phyloP scores from a whole-genome alignment of 2,113 vertebrate species.

The Callionymus lyra region DNA sequence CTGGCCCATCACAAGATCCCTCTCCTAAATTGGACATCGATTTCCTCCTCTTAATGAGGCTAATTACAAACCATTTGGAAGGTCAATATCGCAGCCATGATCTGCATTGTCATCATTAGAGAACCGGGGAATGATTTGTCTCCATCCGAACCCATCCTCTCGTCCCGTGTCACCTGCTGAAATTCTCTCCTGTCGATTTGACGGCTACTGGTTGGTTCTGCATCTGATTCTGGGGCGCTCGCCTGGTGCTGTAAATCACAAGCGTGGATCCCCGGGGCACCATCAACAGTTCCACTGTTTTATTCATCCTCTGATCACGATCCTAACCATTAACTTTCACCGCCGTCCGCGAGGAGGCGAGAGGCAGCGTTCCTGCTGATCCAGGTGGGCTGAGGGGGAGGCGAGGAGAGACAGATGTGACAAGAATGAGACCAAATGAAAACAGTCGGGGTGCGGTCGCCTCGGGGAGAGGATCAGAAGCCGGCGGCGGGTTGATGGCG shows the following conservation, averaged over 20 bases:
- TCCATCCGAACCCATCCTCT: not conserved
- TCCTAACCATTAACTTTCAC: slow-evolving; percentile 35
- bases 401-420: slow-evolving; percentile 23
- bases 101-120: slow-evolving; percentile 9
- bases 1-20: slow-evolving; percentile 48
- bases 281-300: slow-evolving; percentile 52
- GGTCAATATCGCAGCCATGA: slow-evolving; percentile 14
- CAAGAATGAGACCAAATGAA: slow-evolving; percentile 22
- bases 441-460: not conserved
- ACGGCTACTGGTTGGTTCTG: slow-evolving; percentile 16
- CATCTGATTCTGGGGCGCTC: slow-evolving; percentile 41
- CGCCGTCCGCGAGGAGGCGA: slow-evolving; percentile 4
- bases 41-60: slow-evolving; percentile 38
- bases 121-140: not conserved
- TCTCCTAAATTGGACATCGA: slow-evolving; percentile 56
- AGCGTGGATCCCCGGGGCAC: slow-evolving; percentile 40
- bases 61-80: slow-evolving; percentile 51
- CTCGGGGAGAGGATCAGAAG: slow-evolving; percentile 3
- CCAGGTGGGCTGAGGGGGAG: slow-evolving; percentile 42
- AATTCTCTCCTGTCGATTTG: slow-evolving; percentile 26
- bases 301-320: slow-evolving; percentile 54
- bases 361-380: slow-evolving; percentile 19
- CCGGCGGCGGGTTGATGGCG: slow-evolving; percentile 4
- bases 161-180: slow-evolving; percentile 10
- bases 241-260: slow-evolving; percentile 50